Percentiles rank a stretch among this genome's conserved stretches.
Conservation (phyloP, 2,113 vertebrate species). For the Hypocryptadius cinnamomeus region DNA sequence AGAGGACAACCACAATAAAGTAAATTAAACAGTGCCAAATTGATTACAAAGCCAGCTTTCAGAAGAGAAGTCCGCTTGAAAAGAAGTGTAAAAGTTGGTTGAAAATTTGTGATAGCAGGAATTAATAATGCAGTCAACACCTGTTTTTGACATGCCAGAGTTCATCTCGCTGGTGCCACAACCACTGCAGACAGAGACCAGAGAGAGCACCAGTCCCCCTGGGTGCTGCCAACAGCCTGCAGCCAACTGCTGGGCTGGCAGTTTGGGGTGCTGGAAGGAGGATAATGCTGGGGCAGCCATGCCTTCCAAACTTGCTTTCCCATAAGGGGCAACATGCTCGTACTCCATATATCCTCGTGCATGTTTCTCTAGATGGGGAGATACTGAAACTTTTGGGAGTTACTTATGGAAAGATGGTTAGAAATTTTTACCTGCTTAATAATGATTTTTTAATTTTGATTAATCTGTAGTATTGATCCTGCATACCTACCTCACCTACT, state of each 20-base stretch:
- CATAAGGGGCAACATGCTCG: accelerated
- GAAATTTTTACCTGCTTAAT: not conserved
- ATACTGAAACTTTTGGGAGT: not conserved
- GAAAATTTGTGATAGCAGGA: not conserved
- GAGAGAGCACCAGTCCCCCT: accelerated
- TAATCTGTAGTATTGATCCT: not conserved
- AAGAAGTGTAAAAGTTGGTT: not conserved
- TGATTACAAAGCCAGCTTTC: not conserved
- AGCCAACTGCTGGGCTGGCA: not conserved
- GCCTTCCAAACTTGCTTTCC: not conserved
- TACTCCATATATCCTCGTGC: not conserved
- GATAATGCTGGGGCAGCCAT: not conserved
- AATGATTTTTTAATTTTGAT: not conserved
- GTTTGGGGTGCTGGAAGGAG: not conserved
- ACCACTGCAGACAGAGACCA: not conserved
- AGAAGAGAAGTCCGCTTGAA: not conserved
- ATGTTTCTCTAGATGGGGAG: not conserved
- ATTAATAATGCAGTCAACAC: not conserved
- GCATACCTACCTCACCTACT: not conserved
- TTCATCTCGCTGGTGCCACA: not conserved
- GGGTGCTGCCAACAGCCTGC: not conserved
- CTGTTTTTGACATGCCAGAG: not conserved
- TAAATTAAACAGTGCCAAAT: not conserved
- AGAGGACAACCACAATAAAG: not conserved
- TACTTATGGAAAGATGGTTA: not conserved